Base-by-base conservation (phyloP, 2,888 invertebrate genomes). In the Aspidiotus rigidus region DNA sequence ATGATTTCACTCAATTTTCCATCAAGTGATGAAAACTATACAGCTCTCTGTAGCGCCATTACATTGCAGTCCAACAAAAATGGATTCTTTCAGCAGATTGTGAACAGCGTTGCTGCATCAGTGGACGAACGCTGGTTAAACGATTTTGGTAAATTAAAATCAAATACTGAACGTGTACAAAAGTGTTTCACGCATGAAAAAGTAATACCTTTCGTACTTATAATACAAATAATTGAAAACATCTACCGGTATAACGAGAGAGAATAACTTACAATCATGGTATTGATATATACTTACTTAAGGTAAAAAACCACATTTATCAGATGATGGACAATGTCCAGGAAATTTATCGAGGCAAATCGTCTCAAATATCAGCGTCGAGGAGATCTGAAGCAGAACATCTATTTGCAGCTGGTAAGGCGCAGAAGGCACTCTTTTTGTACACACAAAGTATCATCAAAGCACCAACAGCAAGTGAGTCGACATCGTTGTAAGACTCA, bases 391-490 rank as follows among this genome's bases (percentile, higher is more conserved):
- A 85, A 60, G 69, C 69, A 8, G 63, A 69, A n/a, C 44, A 44
- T 15, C 39, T 62, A 40, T 57, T 41, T 11, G 55, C 62, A 62
- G 63, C 16, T 39, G 89, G 57, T 42, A 66, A 70, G 7, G n/a
- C 57, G 9, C 76, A 80, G 67, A 83, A 81, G 74, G 86, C 89
- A 0, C 77, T 90, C 17, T 78, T 82, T 0, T 78, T 86, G 1
- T 85, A 85, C 71, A 86, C 86, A 77, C 87, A 89, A 76, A 87
- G 88, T 13, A 85, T 91, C 7, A 80, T 90, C 41, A 81, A 87
- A 71, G 87, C 90, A 0, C 88, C 74, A n/a, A 28, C 61, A 13
- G 70, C 73, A 61, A 73, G 74, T 73, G 64, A 70, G 57, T 44
- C n/a, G n/a, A 15, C 39, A 28, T 28, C 28, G 2, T 28, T 5